Base-by-base conservation (phyloP, 35 echinoderm and acorn worm species). In the Ophioderma brevispina region DNA sequence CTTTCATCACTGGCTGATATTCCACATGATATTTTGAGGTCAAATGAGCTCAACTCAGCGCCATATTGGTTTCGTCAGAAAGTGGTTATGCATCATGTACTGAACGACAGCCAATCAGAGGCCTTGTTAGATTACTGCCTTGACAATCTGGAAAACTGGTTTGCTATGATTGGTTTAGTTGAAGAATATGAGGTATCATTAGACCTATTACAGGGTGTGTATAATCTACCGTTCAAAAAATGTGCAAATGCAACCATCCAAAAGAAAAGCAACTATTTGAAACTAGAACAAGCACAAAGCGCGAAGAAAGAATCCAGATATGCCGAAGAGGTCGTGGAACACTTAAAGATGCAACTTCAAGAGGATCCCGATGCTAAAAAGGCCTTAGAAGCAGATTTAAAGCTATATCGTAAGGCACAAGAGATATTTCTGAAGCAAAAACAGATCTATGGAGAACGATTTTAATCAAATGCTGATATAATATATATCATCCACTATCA, bases 401-500 rank as follows among this genome's bases (percentile, higher is more conserved):
- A 79, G 42, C 75, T 92, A 25, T 92, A 86, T 78, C 34, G 41
- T 41, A 92, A 86, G 50, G 90, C 76, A 31, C 50, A 64, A 23
- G 84, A 87, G 46, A 92, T 92, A 33, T 92, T 92, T 83, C 19
- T 75, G 13, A 75, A 70, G 76, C 78, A 90, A 82, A 90, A 81
- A 89, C 37, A 38, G 33, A 81, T 59, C 33, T 83, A 70, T 25
- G n/a, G 28, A 18, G 59, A 18, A 70, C 15, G 59, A 70, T 30
- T 70, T n/a, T n/a, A n/a, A n/a, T n/a, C n/a, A n/a, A n/a, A n/a
- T n/a, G n/a, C n/a, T n/a, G n/a, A n/a, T n/a, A n/a, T n/a, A n/a
- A n/a, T n/a, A n/a, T n/a, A n/a, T n/a, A n/a, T n/a, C n/a, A n/a
- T n/a, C n/a, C n/a, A n/a, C n/a, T n/a, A n/a, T n/a, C n/a, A n/a